A percentile compares a stretch with the other conserved stretches of the same genome.
phyloP scores from a whole-genome alignment of 2,797 vertebrate species.

The Mormyrus hasselquistii region DNA sequence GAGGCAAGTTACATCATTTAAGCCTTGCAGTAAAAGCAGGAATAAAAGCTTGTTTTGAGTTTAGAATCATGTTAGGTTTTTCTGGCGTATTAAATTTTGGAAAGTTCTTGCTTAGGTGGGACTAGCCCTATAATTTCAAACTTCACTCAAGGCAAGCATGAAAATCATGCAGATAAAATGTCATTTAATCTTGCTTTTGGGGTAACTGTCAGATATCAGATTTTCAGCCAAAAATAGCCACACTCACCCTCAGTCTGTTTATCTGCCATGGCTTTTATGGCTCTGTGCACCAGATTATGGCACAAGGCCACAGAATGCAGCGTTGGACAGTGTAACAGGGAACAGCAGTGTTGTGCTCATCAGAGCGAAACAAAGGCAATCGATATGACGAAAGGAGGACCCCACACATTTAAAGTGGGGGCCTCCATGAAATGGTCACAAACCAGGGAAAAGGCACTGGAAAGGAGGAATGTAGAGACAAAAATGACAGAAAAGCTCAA shows the following conservation, averaged over 20 bases:
- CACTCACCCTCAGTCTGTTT: background rate
- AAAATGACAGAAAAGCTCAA: background rate
- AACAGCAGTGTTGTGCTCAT: background rate
- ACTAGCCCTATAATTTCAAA: background rate
- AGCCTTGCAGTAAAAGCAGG: background rate
- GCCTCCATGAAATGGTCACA: background rate
- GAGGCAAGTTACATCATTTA: background rate
- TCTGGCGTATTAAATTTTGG: background rate
- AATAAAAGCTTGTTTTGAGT: background rate
- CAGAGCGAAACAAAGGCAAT: background rate
- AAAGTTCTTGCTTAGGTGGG: background rate
- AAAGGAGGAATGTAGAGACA: background rate
- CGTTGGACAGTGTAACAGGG: background rate
- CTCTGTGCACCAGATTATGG: background rate
- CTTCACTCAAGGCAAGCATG: background rate
- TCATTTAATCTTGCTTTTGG: background rate
- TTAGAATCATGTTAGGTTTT: background rate
- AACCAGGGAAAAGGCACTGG: background rate
- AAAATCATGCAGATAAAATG: background rate
- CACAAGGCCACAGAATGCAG: background rate
- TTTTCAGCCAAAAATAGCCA: background rate
- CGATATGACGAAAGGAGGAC: background rate
- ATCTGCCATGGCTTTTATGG: background rate
- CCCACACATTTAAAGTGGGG: background rate
- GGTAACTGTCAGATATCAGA: background rate